These are phyloP conservation scores for Sisor rabdophorus DNA, from an alignment of 2,113 vertebrate genomes.

Conservation along the genomic window DNA sequence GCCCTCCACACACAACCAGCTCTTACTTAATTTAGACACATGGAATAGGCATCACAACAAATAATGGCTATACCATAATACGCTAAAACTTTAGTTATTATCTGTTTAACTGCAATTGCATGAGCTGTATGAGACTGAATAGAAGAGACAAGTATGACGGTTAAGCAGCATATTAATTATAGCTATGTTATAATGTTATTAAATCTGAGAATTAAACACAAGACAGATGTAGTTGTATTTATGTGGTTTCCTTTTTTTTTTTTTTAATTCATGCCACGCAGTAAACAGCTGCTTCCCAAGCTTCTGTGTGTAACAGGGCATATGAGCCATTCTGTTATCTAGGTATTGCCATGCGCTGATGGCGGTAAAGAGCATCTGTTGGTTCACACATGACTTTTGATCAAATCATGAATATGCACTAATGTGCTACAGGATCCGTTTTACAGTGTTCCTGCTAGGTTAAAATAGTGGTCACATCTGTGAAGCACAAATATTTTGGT, in stretches of 20 bases:
- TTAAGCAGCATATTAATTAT: constrained; percentile 1
- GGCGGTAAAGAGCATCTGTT: constrained; percentile 12
- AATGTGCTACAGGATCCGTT: constrained; percentile 4
- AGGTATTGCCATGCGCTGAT: constrained; percentile 1
- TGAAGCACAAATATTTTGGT: too few species aligned
- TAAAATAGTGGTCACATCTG: neutral
- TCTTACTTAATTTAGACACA: neutral
- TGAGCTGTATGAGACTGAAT: neutral
- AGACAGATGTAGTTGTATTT: neutral
- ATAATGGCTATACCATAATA: too few species aligned
- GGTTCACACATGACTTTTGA: constrained; percentile 1
- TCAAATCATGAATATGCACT: constrained; percentile 22
- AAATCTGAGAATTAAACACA: neutral
- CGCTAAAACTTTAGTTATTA: too few species aligned
- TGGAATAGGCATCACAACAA: neutral
- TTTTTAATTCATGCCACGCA: constrained; percentile 18
- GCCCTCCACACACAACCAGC: neutral
- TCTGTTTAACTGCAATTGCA: neutral
- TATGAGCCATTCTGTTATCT: neutral
- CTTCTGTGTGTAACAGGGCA: neutral
- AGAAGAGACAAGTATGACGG: neutral
- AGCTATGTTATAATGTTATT: neutral
- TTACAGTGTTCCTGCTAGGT: neutral
- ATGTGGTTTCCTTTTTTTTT: neutral
- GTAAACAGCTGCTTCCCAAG: neutral